phyloP scores from a whole-genome alignment of 2,888 invertebrate genomes.

The Drosophila percnosoma region DNA sequence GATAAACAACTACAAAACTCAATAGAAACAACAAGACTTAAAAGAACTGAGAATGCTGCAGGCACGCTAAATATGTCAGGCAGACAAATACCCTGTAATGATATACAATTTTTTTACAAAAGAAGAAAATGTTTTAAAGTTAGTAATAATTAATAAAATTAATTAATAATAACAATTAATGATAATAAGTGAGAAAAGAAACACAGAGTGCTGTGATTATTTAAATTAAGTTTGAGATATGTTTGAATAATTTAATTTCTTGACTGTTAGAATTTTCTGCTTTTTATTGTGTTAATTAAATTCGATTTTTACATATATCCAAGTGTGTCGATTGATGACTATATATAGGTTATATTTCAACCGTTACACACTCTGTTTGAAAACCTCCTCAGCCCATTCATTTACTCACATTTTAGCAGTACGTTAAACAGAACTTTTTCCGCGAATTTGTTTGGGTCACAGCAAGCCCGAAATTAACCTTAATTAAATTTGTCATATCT shows the following conservation, averaged over 20 bases:
- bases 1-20: slow-evolving; percentile 49
- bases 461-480: slow-evolving; percentile 56
- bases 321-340: neutral
- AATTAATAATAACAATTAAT: too few species aligned
- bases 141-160: too few species aligned
- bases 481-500: slow-evolving; percentile 78
- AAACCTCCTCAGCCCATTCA: neutral
- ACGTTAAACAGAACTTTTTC: neutral
- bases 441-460: neutral
- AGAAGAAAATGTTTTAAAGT: too few species aligned
- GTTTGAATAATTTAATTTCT: too few species aligned
- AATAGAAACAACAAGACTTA: slow-evolving; percentile 9
- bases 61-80: too few species aligned
- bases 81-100: slow-evolving; percentile 17
- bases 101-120: too few species aligned
- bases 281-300: neutral
- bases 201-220: too few species aligned
- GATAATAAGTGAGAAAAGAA: rapidly evolving
- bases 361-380: neutral
- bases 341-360: neutral
- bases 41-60: slow-evolving; percentile 12
- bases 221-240: too few species aligned
- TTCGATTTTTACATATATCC: rapidly evolving
- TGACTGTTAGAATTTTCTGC: too few species aligned
- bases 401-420: neutral